Conservation (phyloP, 2,888 invertebrate genomes). For the Diachrysia chrysitis region DNA sequence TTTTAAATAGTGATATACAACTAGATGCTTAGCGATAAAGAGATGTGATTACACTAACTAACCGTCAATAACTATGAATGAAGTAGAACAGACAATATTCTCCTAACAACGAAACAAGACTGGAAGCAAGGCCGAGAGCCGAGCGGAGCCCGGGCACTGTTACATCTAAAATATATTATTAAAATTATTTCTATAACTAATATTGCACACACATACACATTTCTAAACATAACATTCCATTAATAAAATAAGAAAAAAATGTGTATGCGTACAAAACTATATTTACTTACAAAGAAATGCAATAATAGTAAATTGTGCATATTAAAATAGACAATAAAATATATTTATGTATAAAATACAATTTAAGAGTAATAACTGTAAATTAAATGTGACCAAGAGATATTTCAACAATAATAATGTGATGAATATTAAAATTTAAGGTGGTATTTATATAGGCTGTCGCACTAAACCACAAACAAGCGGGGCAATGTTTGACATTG, state of each 20-base stretch:
- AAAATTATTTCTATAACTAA: constrained; percentile 84
- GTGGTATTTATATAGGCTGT: constrained; percentile 48
- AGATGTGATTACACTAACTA: constrained; percentile 88
- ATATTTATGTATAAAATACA: constrained; percentile 85
- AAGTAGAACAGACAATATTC: constrained; percentile 74
- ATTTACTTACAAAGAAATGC: constrained; percentile 83
- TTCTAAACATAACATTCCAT: constrained; percentile 79
- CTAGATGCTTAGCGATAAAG: constrained; percentile 83
- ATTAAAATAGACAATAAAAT: constrained; percentile 87
- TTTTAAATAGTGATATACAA: constrained; percentile 81
- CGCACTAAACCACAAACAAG: constrained; percentile 56
- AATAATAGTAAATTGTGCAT: constrained; percentile 87
- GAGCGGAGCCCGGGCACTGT: constrained; percentile 64
- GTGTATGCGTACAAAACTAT: constrained; percentile 88
- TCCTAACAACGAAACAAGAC: constrained; percentile 77
- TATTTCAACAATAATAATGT: constrained; percentile 74
- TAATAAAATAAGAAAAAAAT: constrained; percentile 78
- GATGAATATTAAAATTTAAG: constrained; percentile 65
- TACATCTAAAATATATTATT: constrained; percentile 79
- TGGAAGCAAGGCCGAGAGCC: constrained; percentile 75
- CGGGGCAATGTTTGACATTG: constrained; percentile 84
- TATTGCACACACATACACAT: constrained; percentile 90
- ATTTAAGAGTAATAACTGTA: constrained; percentile 85
- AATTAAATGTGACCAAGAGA: constrained; percentile 79
- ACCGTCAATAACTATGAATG: constrained; percentile 75